Conservation (phyloP, 2,113 vertebrate species). For the Merops nubicus region DNA sequence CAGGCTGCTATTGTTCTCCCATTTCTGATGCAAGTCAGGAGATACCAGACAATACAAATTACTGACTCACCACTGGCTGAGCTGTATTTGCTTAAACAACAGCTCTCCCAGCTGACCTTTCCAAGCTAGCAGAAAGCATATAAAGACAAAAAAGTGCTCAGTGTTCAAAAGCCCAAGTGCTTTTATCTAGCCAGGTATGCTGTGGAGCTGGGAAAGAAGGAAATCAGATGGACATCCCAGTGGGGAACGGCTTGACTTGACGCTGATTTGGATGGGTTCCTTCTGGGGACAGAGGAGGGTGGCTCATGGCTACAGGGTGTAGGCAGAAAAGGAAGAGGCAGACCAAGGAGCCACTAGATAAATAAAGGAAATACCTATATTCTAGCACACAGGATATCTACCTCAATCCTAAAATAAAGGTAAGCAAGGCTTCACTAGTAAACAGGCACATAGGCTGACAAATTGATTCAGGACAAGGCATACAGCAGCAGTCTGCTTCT, state of each 20-base stretch:
- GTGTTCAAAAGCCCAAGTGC: background rate
- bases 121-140: constrained; percentile 28
- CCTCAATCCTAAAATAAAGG: background rate
- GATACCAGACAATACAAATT: constrained; percentile 56
- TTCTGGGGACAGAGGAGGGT: background rate
- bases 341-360: background rate
- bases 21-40: constrained; percentile 53
- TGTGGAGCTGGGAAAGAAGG: background rate
- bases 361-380: background rate
- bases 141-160: background rate
- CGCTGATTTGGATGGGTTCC: background rate
- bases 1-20: constrained; percentile 57
- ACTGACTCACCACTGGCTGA: constrained; percentile 32
- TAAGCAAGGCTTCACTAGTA: background rate
- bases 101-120: constrained; percentile 62
- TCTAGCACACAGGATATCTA: background rate
- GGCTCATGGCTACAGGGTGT: rapidly evolving
- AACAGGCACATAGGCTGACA: background rate
- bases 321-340: background rate
- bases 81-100: constrained; percentile 65
- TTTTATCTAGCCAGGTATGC: background rate
- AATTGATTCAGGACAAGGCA: constrained; percentile 9
- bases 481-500: constrained; percentile 11
- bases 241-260: background rate
- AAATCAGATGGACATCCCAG: background rate